Base-by-base conservation (phyloP, 2,797 vertebrate species). In the Spatula versicolor region DNA sequence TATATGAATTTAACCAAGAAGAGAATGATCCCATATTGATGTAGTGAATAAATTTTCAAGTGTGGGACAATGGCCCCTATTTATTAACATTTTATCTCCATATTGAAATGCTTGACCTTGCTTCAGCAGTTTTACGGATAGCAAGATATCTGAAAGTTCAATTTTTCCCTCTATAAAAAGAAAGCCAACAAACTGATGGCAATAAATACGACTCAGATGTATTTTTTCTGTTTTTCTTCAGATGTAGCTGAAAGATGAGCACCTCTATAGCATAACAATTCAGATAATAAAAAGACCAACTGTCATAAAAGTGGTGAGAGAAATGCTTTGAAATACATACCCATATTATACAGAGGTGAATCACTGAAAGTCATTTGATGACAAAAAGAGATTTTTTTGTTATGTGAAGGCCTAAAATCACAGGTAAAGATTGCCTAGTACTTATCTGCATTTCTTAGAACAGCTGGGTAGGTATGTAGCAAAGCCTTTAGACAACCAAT, bases 101-200 rank as follows among this genome's bases (percentile, higher is more conserved):
- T 63, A 48, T 41, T 95, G 94, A 95, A 92, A 92, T 86, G 68
- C 79, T 28, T 95, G 95, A 95, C 89, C 95, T 96, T 97, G 96
- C 95, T 97, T 97, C 96, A 96, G 92, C 78, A 81, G 89, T 95
- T 97, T 97, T 96, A 97, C 88, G 73, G 87, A 88, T 95, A 96
- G 74, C 41, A 86, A 68, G 87, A 67, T 92, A 86, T 95, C 88
- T 55, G 74, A 73, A 93, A 80, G 89, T 93, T 92, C 93, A 83
- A 6, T 74, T 84, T 90, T 68, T 79, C 66, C 87, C 28, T 74
- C 54, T 84, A 88, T 39, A 90, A 55, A 82, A 94, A 86, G 86
- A 95, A 89, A 75, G 75, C 60, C 23, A 22, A 73, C 86, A 76
- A 48, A 17, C 52, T 91, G 64, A 30, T 37, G 52, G 62, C 22